Conservation (phyloP, 2,797 vertebrate species). For the Karalla daura region DNA sequence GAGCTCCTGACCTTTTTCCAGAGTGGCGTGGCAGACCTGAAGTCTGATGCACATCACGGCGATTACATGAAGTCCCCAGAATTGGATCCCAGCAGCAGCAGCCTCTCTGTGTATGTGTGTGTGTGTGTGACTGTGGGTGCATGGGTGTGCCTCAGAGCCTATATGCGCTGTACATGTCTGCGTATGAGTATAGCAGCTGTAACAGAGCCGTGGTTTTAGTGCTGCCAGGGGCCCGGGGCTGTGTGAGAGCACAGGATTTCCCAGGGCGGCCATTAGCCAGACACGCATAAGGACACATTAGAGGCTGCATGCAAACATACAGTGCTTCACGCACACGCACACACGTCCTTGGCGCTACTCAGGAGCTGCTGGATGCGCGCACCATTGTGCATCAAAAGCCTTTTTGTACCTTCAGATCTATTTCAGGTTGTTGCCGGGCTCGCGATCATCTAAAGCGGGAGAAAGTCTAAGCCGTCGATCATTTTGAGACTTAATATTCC, state of each 20-base stretch:
- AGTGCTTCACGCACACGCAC: slow-evolving; percentile 25
- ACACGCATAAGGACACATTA: slow-evolving; percentile 43
- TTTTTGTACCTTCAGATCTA: slow-evolving; percentile 29
- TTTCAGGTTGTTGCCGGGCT: slow-evolving; percentile 1
- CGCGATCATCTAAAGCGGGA: not conserved
- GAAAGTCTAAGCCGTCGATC: not conserved
- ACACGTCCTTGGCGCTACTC: slow-evolving; percentile 17
- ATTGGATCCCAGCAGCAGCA: slow-evolving; percentile 6
- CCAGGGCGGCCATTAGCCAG: slow-evolving; percentile 52
- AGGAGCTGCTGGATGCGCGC: slow-evolving; percentile 15
- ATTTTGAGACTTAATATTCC: not conserved
- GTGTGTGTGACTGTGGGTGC: not conserved
- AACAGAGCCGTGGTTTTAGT: slow-evolving; percentile 14
- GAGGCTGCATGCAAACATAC: slow-evolving; percentile 44
- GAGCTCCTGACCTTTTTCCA: too few species aligned
- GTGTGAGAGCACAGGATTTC: slow-evolving; percentile 40
- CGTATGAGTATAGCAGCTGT: slow-evolving; percentile 1
- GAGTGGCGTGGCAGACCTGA: too few species aligned
- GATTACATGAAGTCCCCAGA: not conserved
- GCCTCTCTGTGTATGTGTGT: not conserved
- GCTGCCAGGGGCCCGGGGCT: slow-evolving; percentile 21
- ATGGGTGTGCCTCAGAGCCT: slow-evolving; percentile 7
- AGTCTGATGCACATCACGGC: too few species aligned
- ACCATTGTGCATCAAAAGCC: not conserved
- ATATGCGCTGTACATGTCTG: not conserved